phyloP scores from a whole-genome alignment of 2,888 invertebrate species.

The Ypsolopha scabrella region DNA sequence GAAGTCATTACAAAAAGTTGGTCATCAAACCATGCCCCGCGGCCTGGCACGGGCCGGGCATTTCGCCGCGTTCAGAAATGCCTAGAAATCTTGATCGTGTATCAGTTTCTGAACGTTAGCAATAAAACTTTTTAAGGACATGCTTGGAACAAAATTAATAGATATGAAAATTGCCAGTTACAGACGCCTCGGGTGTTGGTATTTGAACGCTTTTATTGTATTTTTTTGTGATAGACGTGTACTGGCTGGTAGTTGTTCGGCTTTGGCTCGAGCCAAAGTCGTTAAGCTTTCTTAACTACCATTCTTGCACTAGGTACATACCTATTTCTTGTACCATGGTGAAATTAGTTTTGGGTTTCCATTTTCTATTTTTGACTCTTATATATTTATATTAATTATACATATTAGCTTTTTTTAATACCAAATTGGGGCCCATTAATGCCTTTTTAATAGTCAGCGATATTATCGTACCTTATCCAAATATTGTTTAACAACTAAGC shows the following conservation, averaged over 20 bases:
- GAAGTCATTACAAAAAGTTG: constrained; percentile 5
- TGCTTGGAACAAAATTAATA: constrained; percentile 7
- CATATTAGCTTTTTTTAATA: too few species aligned
- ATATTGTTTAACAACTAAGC: too few species aligned
- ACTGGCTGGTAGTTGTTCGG: background rate
- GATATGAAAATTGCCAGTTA: constrained; percentile 5
- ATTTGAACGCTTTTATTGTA: background rate
- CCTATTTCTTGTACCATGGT: too few species aligned
- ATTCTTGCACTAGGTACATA: too few species aligned
- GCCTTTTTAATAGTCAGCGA: too few species aligned
- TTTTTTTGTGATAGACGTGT: background rate
- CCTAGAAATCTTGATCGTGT: constrained; percentile 37
- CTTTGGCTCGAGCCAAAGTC: constrained; percentile 1
- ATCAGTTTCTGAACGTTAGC: constrained; percentile 23
- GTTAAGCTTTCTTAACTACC: too few species aligned
- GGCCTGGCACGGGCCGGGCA: constrained; percentile 47
- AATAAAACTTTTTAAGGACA: constrained; percentile 4
- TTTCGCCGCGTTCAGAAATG: constrained; percentile 14
- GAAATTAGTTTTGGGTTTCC: too few species aligned
- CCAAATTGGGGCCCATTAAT: too few species aligned
- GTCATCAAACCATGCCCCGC: constrained; percentile 22
- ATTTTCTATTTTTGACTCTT: too few species aligned
- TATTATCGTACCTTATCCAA: too few species aligned
- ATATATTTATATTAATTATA: too few species aligned
- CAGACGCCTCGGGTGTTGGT: background rate